Evolutionary conservation across 1,140 invertebrate species (phyloP), one percentile per base, ranked within the genome.

Genomic region (Aricia agestis): DNA sequence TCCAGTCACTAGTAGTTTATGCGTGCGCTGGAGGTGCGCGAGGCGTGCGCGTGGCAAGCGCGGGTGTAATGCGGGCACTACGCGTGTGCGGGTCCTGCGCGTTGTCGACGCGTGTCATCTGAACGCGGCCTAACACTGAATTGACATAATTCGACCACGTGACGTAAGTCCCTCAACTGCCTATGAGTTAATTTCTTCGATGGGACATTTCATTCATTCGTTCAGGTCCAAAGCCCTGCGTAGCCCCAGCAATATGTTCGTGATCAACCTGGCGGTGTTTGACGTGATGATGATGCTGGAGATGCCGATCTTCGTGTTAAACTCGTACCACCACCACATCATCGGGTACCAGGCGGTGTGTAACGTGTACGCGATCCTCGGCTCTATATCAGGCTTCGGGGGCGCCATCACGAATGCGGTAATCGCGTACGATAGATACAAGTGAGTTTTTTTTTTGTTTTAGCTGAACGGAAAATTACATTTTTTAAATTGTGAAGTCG

Each of bases 211-310:
- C 25, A 25, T 25, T 25, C 25, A 52, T 86, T 91, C 4, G n/a
- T n/a, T 25, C 82, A 95, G 94, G 65, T 95, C 95, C 0, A 96
- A 96, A 83, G 93, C 93, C 17, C 85, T 97, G 59, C 93, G 95
- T 31, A 96, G 95, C 6, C 94, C 96, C 1, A 96, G 96, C 45
- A 97, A 97, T 86, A 93, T 96, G 88, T 95, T 97, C 70, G 93
- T 97, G 0, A 93, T 97, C 15, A 97, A 96, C 89, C 88, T 97
- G 75, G 96, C 96, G 0, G 72, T 97, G 15, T 95, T 96, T 81
- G 96, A 97, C 84, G 81, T 96, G 67, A 89, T 95, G 75, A 96
- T 96, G 95, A 94, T 94, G 92, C 5, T 94, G n/a, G 95, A 96
- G 79, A 96, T 96, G 91, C 95, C 95, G 0, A 85, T 96, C 77